Conservation (phyloP, 2,797 vertebrate genomes). For the Notolabrus celidotus region DNA sequence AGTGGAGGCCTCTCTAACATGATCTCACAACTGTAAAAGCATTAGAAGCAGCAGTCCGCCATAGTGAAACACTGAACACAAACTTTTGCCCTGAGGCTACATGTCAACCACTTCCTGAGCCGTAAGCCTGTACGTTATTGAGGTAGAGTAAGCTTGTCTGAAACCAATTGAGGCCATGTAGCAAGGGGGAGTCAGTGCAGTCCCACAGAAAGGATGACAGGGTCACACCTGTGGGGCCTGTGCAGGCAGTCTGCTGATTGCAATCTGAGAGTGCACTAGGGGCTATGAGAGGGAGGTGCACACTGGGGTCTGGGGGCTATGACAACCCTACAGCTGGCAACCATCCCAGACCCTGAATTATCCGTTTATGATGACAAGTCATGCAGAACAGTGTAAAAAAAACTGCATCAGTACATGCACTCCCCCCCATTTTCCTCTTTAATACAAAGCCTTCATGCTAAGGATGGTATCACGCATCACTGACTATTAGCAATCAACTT, state of each 20-base stretch:
- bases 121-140: conserved; percentile 59
- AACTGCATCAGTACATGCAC: conserved; percentile 5
- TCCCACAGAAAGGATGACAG: conserved; percentile 50
- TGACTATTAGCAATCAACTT: conserved; percentile 31
- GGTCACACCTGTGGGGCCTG: conserved; percentile 61
- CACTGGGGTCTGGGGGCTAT: conserved; percentile 16
- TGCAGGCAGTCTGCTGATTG: conserved; percentile 53
- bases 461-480: conserved; percentile 3
- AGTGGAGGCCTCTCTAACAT: not conserved
- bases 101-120: conserved; percentile 64
- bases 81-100: conserved; percentile 40
- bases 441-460: conserved; percentile 17
- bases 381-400: conserved; percentile 20
- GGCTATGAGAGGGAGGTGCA: conserved; percentile 37
- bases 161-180: conserved; percentile 58
- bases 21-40: conserved; percentile 4
- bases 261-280: conserved; percentile 38
- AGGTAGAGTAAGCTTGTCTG: conserved; percentile 55
- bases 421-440: not conserved
- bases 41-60: conserved; percentile 12
- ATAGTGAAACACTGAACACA: conserved; percentile 37
- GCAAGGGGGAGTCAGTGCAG: conserved; percentile 31
- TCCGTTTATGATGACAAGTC: conserved; percentile 29
- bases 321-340: conserved; percentile 37
- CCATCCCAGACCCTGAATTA: conserved; percentile 18